Percentiles rank a stretch among this genome's conserved stretches.
Conservation (phyloP, 2,888 invertebrate genomes). For the Drosophila aldrichi region DNA sequence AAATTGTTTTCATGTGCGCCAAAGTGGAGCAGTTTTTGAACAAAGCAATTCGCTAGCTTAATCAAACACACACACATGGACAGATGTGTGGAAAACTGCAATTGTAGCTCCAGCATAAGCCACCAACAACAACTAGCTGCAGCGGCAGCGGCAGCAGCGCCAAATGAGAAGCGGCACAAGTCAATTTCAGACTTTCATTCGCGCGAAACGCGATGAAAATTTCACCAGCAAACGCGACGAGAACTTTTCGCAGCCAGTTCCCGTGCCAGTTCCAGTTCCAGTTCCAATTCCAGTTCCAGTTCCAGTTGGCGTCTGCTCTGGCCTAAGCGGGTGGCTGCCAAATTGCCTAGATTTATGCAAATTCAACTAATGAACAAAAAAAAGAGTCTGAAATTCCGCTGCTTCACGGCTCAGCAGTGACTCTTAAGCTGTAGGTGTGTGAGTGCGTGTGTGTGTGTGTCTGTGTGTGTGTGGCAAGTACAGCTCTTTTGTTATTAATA, state of each 20-base stretch:
- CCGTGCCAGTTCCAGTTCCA: slow-evolving; percentile 35
- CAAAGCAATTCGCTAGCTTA: slow-evolving; percentile 82
- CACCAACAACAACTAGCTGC: slow-evolving; percentile 50
- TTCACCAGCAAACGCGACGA: slow-evolving; percentile 64
- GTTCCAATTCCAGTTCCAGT: slow-evolving; percentile 20
- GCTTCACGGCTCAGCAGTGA: slow-evolving; percentile 71
- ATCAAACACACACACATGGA: slow-evolving; percentile 59
- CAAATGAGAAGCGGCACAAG: slow-evolving; percentile 82
- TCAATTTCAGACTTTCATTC: slow-evolving; percentile 83
- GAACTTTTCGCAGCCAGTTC: slow-evolving; percentile 42
- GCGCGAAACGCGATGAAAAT: slow-evolving; percentile 82
- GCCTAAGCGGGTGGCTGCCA: slow-evolving; percentile 46
- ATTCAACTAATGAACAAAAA: slow-evolving; percentile 79
- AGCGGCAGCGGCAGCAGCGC: slow-evolving; percentile 41
- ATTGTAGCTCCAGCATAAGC: slow-evolving; percentile 60
- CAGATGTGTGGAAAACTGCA: slow-evolving; percentile 29
- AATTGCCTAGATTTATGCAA: slow-evolving; percentile 74
- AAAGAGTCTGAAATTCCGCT: slow-evolving; percentile 55
- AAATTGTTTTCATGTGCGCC: slow-evolving; percentile 79
- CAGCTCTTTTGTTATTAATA: slow-evolving; percentile 72
- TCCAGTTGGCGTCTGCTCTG: slow-evolving; percentile 9
- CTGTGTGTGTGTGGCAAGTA: slow-evolving; percentile 33
- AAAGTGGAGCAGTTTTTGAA: slow-evolving; percentile 83
- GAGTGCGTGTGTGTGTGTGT: slow-evolving; percentile 1
- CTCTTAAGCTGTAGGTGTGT: slow-evolving; percentile 9